A percentile compares a stretch with the other conserved stretches of the same genome.
Conservation (phyloP, 2,888 invertebrate genomes). For the Acronicta aceris region DNA sequence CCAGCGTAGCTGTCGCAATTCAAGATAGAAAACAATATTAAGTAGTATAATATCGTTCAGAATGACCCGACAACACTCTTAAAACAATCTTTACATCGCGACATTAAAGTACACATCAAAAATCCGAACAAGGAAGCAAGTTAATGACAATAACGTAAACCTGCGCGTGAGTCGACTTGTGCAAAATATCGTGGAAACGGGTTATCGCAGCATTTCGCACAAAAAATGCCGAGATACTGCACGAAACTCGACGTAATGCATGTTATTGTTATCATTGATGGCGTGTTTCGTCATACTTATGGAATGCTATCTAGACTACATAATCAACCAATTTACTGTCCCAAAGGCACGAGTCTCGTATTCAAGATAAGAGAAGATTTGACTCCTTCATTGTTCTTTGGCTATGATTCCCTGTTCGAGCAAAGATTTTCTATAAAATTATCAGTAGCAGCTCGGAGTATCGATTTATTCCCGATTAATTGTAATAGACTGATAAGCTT, state of each 20-base stretch:
- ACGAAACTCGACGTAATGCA: constrained; percentile 36
- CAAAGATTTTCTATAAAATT: too few relatives aligned
- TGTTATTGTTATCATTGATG: constrained; percentile 28
- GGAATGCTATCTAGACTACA: too few relatives aligned
- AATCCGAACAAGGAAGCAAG: constrained; percentile 9
- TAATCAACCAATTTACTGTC: too few relatives aligned
- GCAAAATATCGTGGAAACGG: constrained; percentile 40
- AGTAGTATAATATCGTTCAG: not conserved
- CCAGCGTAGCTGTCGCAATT: too few relatives aligned
- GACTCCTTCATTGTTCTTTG: too few relatives aligned
- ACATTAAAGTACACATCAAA: constrained; percentile 1
- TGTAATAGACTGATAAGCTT: too few relatives aligned
- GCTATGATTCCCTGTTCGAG: too few relatives aligned
- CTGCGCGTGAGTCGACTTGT: constrained; percentile 30
- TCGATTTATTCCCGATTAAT: too few relatives aligned
- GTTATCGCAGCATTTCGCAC: constrained; percentile 31
- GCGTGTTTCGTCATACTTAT: constrained; percentile 12
- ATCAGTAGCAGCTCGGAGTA: too few relatives aligned
- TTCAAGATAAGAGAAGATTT: too few relatives aligned
- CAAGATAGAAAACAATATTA: too few relatives aligned
- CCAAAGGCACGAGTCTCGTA: too few relatives aligned
- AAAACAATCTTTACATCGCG: not conserved
- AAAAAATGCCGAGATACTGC: constrained; percentile 41
- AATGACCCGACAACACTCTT: not conserved
- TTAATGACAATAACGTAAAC: constrained; percentile 11